Percentiles rank a stretch among this genome's conserved stretches.
Evolutionary conservation across 2,797 vertebrate genomes (phyloP).

Genomic region (Sebastes matsubarae): DNA sequence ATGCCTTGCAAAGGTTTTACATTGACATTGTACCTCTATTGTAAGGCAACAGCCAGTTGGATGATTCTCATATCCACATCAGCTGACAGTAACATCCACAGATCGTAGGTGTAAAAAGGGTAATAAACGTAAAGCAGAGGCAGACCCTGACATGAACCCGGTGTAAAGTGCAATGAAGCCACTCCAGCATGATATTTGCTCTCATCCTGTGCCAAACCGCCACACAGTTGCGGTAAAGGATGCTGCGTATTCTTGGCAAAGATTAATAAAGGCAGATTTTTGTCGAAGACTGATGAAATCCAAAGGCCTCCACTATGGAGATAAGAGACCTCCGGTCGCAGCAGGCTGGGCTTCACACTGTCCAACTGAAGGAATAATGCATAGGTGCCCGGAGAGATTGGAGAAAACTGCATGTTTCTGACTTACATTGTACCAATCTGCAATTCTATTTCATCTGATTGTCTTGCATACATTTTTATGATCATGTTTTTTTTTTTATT

Average conservation of each 20-base stretch:
- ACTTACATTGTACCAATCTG: conserved; percentile 3
- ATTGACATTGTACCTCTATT: neutral
- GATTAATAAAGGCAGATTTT: conserved; percentile 50
- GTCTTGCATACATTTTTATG: neutral
- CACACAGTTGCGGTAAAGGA: conserved; percentile 24
- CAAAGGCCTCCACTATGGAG: conserved; percentile 29
- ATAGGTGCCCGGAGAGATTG: conserved; percentile 38
- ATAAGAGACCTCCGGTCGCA: conserved; percentile 59
- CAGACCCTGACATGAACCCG: conserved; percentile 26
- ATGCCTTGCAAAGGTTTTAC: neutral
- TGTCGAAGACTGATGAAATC: conserved; percentile 44
- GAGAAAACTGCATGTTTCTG: neutral
- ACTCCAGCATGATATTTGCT: conserved; percentile 27
- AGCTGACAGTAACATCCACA: conserved; percentile 22
- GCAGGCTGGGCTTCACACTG: conserved; percentile 37
- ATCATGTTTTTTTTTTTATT: conserved; percentile 10
- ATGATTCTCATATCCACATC: neutral
- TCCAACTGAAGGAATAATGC: conserved; percentile 57
- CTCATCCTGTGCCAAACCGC: conserved; percentile 58
- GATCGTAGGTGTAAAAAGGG: conserved; percentile 42
- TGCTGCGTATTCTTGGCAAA: conserved; percentile 41
- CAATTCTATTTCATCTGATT: conserved; percentile 39
- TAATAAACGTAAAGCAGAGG: conserved; percentile 45
- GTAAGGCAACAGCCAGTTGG: neutral
- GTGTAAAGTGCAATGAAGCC: conserved; percentile 41